A percentile compares a stretch with the other conserved stretches of the same genome.
These are phyloP conservation scores for Aleiodes leptofemur DNA, from an alignment of 2,888 invertebrate species.

Conservation along the genomic window DNA sequence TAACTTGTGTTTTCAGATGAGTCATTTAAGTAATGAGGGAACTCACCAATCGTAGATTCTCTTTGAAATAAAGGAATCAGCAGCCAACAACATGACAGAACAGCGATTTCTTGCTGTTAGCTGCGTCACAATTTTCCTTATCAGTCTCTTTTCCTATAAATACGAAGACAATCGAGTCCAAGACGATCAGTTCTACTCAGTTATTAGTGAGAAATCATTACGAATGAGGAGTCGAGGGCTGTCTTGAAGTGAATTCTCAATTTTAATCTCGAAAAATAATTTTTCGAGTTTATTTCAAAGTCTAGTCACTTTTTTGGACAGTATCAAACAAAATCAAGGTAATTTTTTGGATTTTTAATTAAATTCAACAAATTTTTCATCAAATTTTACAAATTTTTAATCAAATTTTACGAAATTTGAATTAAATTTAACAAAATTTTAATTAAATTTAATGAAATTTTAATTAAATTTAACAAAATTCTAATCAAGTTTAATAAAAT, in stretches of 20 bases:
- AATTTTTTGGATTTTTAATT: slow-evolving; percentile 7
- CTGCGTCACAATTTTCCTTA: slow-evolving; percentile 15
- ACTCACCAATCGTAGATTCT: neutral
- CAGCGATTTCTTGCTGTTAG: neutral
- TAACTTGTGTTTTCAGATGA: neutral
- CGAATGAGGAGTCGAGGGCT: slow-evolving; percentile 54
- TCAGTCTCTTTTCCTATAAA: slow-evolving; percentile 18
- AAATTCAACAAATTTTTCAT: neutral
- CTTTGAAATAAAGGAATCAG: slow-evolving; percentile 13
- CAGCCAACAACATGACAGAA: slow-evolving; percentile 13
- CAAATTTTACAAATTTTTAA: too few relatives aligned
- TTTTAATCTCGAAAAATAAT: slow-evolving; percentile 54
- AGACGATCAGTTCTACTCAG: slow-evolving; percentile 57
- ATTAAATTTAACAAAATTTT: too few relatives aligned
- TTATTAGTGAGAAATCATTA: slow-evolving; percentile 46
- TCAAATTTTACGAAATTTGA: too few relatives aligned
- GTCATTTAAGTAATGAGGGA: neutral
- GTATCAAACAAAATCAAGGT: neutral
- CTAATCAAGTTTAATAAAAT: too few relatives aligned
- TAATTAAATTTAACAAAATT: too few relatives aligned
- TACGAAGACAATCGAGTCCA: neutral
- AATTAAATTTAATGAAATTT: too few relatives aligned
- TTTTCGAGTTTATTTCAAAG: slow-evolving; percentile 56
- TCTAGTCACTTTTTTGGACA: slow-evolving; percentile 11
- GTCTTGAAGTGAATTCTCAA: slow-evolving; percentile 41